phyloP scores from a whole-genome alignment of 2,113 vertebrate species.

The Poeciliopsis turrubarensis region DNA sequence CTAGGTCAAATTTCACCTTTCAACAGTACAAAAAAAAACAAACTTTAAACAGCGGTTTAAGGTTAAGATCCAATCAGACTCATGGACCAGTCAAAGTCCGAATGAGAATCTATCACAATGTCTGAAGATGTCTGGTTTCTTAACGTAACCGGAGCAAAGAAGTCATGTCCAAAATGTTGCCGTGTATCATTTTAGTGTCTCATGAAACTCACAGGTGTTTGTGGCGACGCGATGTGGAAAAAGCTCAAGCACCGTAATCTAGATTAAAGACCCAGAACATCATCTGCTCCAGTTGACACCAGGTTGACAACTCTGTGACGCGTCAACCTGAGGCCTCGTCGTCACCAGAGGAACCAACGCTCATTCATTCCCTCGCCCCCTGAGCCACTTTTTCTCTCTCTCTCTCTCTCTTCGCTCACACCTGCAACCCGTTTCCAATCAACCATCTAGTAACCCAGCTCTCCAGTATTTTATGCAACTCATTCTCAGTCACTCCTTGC shows the following conservation, averaged over 20 bases:
- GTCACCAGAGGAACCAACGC: slow-evolving; percentile 42
- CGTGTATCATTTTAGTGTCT: neutral
- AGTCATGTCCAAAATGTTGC: neutral
- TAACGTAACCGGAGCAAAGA: neutral
- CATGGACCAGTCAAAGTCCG: no score
- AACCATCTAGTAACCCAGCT: no score
- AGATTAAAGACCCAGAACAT: neutral
- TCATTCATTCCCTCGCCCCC: neutral
- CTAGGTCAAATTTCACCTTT: no score
- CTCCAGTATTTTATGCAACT: no score
- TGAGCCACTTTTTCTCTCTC: no score
- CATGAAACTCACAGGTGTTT: neutral
- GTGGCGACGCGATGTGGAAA: neutral
- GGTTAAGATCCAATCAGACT: no score
- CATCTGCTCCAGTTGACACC: neutral
- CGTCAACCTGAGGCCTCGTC: slow-evolving; percentile 13
- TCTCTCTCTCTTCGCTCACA: no score
- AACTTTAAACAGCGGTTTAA: no score
- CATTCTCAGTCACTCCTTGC: no score
- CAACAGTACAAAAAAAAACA: no score
- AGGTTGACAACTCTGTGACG: neutral
- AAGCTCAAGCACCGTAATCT: neutral
- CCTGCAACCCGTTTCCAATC: no score
- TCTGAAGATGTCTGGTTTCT: neutral
- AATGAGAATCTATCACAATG: neutral